Evolutionary conservation across 2,113 vertebrate species (phyloP).

Genomic region (Mus musculus): GRCm39 chr9:56020001-56020500

Average conservation of each 20-base stretch:
- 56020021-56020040: not conserved
- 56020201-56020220: not conserved
- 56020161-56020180: rapidly evolving
- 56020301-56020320: not conserved
- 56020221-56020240: not conserved
- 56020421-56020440: not conserved
- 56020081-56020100: rapidly evolving
- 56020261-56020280: not conserved
- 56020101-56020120: not conserved
- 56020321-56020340: not conserved
- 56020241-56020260: not conserved
- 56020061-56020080: not conserved
- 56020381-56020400: not conserved
- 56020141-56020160: not conserved
- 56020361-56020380: not conserved
- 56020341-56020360: not conserved
- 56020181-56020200: not conserved
- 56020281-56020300: not conserved
- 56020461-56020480: no score
- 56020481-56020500: not conserved
- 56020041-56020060: not conserved
- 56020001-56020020: not conserved
- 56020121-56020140: not conserved
- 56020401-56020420: not conserved
- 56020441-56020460: not conserved